Evolutionary conservation across 2,888 invertebrate genomes (phyloP), one percentile per base, ranked within the genome.

Genomic region (Scaptomyza caliginosa): DNA sequence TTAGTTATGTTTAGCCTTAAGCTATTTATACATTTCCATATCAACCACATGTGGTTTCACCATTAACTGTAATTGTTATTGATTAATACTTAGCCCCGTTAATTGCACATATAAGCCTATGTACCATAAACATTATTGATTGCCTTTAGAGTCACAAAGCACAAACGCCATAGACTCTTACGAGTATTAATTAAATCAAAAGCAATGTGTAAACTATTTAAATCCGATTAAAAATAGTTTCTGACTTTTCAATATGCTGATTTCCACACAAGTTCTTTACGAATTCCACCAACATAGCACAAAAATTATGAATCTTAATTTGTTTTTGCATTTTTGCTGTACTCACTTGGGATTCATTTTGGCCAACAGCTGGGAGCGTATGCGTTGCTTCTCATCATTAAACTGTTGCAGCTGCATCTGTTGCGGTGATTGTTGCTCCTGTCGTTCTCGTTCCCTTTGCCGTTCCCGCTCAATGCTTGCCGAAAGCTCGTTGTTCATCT

Each of bases 381-480:
- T 89, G 50, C 93, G 92, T 68, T 91, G 91, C 52, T 87, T 87
- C 42, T 93, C 92, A 72, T 93, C 93, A 70, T 92, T 92, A 2
- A 92, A 92, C 28, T 88, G 85, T 6, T 83, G 94, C 55, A 63
- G 46, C 46, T 70, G 68, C 67, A 51, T 34, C 58, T 63, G 69
- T 40, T 63, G 63, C 26, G 52, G 76, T 8, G 72, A 59, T 17
- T 62, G 64, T 10, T 51, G 43, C 17, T 66, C 58, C 32, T 46
- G 46, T 32, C 57, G 55, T 13, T 77, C 78, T 13, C 71, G 71
- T 42, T 93, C 93, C 79, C 95, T 95, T 64, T 94, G 94, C 57
- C 96, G 93, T 90, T 96, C 96, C 73, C 94, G 95, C 86, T 96
- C 96, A 75, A 96, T 96, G 66, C 96, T 96, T 63, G 95, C 93